Percentiles rank a stretch among this genome's conserved stretches.
Conservation (phyloP, 2,797 vertebrate genomes). For the Echeneis naucrates region DNA sequence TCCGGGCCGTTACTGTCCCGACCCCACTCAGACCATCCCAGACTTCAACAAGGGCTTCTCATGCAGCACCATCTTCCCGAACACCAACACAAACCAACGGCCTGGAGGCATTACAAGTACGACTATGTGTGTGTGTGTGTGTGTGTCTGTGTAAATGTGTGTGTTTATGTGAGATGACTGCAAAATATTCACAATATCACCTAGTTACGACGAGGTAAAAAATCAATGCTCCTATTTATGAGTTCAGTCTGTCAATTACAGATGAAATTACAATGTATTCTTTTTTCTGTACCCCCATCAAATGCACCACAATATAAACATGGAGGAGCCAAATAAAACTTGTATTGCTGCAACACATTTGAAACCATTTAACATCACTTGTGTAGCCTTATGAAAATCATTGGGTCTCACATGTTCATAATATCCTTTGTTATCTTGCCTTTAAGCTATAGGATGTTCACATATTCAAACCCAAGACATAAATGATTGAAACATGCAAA, state of each 20-base stretch:
- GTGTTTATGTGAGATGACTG: conserved; percentile 7
- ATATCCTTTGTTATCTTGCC: background rate
- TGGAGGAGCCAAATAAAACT: background rate
- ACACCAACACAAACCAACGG: conserved; percentile 57
- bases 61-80: conserved; percentile 63
- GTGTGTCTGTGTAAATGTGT: conserved; percentile 37
- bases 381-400: background rate
- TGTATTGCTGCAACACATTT: background rate
- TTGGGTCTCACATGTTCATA: background rate
- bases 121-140: conserved; percentile 22
- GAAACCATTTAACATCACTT: background rate
- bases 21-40: conserved; percentile 82
- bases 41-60: conserved; percentile 88
- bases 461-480: background rate
- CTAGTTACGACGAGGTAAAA: background rate
- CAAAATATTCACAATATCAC: background rate
- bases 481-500: background rate
- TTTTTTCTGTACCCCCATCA: background rate
- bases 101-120: conserved; percentile 74
- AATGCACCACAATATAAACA: background rate
- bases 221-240: background rate
- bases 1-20: conserved; percentile 78
- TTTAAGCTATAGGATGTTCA: background rate
- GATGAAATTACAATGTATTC: background rate
- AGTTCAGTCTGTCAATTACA: background rate